Evolutionary conservation across 2,797 vertebrate species (phyloP).

Genomic region (Potorous gilbertii): DNA sequence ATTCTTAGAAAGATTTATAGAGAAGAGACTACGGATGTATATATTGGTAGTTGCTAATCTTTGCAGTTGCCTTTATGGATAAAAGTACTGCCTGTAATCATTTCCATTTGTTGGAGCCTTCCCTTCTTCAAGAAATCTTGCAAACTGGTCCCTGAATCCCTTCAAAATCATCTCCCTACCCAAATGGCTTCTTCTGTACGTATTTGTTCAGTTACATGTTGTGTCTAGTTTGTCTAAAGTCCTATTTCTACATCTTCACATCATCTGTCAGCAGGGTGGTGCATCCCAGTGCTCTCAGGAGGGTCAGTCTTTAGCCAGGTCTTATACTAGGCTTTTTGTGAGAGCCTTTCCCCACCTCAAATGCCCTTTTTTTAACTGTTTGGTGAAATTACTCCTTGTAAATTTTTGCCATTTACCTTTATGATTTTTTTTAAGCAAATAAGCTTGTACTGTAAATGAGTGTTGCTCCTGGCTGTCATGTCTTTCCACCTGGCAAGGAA

Average conservation of each 20-base stretch:
- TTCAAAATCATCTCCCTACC: neutral
- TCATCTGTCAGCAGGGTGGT: neutral
- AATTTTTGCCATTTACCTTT: neutral
- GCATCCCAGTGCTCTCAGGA: neutral
- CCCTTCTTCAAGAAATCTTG: neutral
- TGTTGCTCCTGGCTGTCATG: neutral
- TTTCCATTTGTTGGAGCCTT: neutral
- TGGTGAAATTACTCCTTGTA: neutral
- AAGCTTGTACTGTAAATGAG: neutral
- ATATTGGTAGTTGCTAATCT: neutral
- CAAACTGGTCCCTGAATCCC: neutral
- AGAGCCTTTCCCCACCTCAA: neutral
- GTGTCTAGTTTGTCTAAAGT: neutral
- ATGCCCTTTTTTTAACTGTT: neutral
- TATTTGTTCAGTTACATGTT: neutral
- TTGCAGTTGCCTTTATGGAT: neutral
- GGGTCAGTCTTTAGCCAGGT: neutral
- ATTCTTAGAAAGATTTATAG: neutral
- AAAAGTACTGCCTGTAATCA: neutral
- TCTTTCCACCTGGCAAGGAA: neutral
- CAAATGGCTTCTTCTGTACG: neutral
- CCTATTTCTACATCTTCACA: neutral
- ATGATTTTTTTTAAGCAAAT: neutral
- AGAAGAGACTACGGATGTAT: neutral
- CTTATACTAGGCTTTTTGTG: neutral